phyloP scores from a whole-genome alignment of 2,113 vertebrate genomes.

The Rhinolophus ferrumequinum region DNA sequence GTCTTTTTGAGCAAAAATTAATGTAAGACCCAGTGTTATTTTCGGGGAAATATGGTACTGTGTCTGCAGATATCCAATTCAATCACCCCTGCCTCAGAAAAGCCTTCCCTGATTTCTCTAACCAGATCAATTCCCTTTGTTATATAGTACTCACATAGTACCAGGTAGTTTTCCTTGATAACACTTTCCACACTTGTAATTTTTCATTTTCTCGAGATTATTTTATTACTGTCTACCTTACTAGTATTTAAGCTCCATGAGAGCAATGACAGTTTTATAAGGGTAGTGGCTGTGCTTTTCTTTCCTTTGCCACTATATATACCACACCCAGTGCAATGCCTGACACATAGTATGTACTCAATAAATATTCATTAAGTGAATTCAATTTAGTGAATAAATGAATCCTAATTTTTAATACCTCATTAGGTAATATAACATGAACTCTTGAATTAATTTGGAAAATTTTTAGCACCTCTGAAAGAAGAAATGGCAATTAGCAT shows the following conservation, averaged over 20 bases:
- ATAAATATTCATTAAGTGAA: constrained; percentile 26
- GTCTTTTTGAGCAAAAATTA: no score
- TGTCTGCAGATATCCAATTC: background rate
- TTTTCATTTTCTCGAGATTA: background rate
- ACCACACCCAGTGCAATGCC: background rate
- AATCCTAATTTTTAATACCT: background rate
- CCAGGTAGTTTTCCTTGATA: background rate
- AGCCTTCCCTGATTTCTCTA: background rate
- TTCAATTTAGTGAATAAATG: background rate
- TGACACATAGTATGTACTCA: background rate
- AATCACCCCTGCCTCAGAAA: constrained; percentile 7
- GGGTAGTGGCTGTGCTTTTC: background rate
- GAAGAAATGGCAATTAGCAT: background rate
- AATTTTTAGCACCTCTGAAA: background rate
- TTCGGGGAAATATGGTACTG: background rate
- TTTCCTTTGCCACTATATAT: background rate
- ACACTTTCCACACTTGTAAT: background rate
- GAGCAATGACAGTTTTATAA: background rate
- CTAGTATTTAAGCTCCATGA: background rate
- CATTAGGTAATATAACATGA: background rate
- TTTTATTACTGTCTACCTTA: background rate
- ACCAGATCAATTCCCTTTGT: background rate
- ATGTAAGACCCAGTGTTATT: no score
- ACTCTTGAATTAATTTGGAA: constrained; percentile 45
- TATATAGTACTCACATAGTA: background rate